Conservation (phyloP, 2,113 vertebrate species). For the Meriones unguiculatus region DNA sequence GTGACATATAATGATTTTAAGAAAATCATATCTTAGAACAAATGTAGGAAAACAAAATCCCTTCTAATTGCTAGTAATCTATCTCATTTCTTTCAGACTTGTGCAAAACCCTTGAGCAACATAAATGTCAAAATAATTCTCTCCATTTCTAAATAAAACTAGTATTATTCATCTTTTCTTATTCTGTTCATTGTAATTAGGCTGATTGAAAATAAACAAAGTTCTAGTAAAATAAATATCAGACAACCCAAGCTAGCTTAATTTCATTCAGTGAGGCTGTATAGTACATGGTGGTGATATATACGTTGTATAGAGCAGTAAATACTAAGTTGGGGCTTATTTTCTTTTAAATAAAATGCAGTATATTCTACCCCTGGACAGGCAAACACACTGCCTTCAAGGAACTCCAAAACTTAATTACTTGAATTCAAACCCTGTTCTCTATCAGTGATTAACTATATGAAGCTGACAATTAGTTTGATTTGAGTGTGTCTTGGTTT, state of each 20-base stretch:
- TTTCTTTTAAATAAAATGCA: not conserved
- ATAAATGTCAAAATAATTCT: constrained; percentile 57
- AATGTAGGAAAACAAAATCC: constrained; percentile 1
- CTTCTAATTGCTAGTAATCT: constrained; percentile 22
- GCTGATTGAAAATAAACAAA: constrained; percentile 57
- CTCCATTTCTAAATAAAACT: constrained; percentile 57
- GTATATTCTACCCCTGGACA: not conserved
- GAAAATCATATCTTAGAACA: constrained; percentile 56
- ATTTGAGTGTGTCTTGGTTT: not conserved
- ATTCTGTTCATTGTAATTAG: constrained; percentile 44
- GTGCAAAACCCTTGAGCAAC: constrained; percentile 16
- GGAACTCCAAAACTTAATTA: not conserved
- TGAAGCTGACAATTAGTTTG: not conserved
- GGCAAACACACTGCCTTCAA: not conserved
- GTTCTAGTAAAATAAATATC: constrained; percentile 14
- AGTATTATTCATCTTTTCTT: not conserved
- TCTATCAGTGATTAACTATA: not conserved
- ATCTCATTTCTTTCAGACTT: constrained; percentile 41
- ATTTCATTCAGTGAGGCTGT: not conserved
- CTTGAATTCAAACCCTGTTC: not conserved
- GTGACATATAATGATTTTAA: constrained; percentile 37
- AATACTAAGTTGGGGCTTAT: not conserved
- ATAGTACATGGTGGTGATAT: not conserved
- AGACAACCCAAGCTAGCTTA: not conserved
- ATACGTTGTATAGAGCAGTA: not conserved